These are phyloP conservation scores for Pogonognathellus flavescens DNA, from an alignment of 1,140 invertebrate genomes.

Conservation along the genomic window DNA sequence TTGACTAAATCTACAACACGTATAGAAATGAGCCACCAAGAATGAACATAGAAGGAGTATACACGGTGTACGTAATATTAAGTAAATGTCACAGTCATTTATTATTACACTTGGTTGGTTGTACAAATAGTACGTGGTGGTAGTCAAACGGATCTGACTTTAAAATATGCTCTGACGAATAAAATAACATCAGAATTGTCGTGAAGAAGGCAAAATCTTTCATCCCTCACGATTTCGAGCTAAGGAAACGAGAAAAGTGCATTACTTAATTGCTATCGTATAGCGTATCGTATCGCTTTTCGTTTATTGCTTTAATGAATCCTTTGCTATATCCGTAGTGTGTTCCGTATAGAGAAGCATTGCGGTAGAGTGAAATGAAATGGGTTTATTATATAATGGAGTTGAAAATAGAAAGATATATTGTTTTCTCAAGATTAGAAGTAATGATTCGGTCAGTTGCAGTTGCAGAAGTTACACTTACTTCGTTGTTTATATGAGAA, in stretches of 20 bases:
- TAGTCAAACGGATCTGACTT: too few species aligned
- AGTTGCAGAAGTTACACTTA: too few species aligned
- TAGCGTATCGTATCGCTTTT: background rate
- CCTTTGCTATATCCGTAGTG: background rate
- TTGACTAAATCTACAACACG: too few species aligned
- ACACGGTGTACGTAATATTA: too few species aligned
- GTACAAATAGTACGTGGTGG: too few species aligned
- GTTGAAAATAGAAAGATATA: constrained; percentile 15
- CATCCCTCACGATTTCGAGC: constrained; percentile 5
- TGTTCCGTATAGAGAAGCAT: background rate
- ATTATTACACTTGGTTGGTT: too few species aligned
- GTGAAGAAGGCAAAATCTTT: constrained; percentile 25
- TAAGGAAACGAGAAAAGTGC: constrained; percentile 40
- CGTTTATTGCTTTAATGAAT: constrained; percentile 8
- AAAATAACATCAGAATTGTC: background rate
- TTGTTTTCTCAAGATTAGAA: constrained; percentile 32
- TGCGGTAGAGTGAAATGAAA: constrained; percentile 10
- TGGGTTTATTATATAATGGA: constrained; percentile 17
- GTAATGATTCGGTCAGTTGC: background rate
- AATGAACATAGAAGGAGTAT: too few species aligned
- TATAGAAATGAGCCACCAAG: too few species aligned
- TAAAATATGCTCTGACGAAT: too few species aligned
- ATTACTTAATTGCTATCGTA: constrained; percentile 11
- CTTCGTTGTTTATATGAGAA: constrained; percentile 18
- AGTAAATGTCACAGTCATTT: too few species aligned